Conservation (phyloP, 2,797 vertebrate genomes). For the Scarus forsteni region DNA sequence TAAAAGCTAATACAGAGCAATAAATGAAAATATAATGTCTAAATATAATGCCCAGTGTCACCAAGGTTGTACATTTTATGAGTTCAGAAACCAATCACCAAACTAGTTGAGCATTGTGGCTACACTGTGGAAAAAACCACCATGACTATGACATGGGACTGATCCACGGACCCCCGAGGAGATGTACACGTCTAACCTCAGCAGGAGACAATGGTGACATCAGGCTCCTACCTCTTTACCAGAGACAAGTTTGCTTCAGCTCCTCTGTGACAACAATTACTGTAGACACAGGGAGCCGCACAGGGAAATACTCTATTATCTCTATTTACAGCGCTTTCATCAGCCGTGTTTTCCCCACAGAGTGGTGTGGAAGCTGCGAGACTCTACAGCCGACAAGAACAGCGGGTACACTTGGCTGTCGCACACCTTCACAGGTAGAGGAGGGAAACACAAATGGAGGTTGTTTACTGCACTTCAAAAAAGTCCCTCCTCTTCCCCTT, state of each 20-base stretch:
- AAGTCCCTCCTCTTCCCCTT: slow-evolving; percentile 24
- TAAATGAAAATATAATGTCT: too few relatives aligned
- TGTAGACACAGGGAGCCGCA: slow-evolving; percentile 15
- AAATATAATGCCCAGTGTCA: too few relatives aligned
- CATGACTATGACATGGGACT: background rate
- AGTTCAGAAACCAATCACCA: background rate
- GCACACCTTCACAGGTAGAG: slow-evolving; percentile 14
- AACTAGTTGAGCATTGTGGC: background rate
- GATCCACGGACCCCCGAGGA: slow-evolving; percentile 4
- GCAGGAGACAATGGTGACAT: slow-evolving; percentile 38
- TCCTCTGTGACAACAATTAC: slow-evolving; percentile 35
- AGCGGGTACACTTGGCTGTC: slow-evolving; percentile 14
- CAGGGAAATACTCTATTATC: slow-evolving; percentile 9
- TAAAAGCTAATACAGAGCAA: too few relatives aligned
- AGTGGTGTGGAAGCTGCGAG: background rate
- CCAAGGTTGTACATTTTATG: too few relatives aligned
- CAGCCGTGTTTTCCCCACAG: slow-evolving; percentile 13
- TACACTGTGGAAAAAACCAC: background rate
- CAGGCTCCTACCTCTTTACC: background rate
- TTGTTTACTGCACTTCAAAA: slow-evolving; percentile 53
- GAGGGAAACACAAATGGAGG: slow-evolving; percentile 30
- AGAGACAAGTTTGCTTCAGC: slow-evolving; percentile 4
- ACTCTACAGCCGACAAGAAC: slow-evolving; percentile 10
- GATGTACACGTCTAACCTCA: slow-evolving; percentile 7
- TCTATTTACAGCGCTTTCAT: slow-evolving; percentile 44